phyloP scores from a whole-genome alignment of 2,797 vertebrate genomes.

The Ara ararauna region DNA sequence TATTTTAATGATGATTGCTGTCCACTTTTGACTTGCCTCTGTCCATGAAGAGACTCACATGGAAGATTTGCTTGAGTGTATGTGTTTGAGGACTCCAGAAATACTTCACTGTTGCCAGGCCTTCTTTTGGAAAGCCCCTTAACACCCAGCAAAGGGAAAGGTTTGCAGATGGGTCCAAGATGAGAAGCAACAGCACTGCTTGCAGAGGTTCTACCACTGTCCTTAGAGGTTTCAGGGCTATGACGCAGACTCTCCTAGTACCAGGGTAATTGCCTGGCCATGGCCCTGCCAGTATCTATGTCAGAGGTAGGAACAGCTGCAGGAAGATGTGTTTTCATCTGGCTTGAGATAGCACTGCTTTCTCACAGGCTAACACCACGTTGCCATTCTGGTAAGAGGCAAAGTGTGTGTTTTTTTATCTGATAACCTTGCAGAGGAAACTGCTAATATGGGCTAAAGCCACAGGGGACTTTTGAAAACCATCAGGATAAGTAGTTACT shows the following conservation, averaged over 20 bases:
- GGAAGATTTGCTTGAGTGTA: neutral
- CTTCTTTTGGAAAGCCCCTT: neutral
- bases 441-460: neutral
- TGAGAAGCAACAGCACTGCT: neutral
- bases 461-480: neutral
- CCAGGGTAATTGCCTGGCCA: neutral
- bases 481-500: neutral
- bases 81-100: conserved; percentile 71
- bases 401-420: neutral
- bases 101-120: neutral
- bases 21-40: conserved; percentile 22
- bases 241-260: rapidly evolving
- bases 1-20: conserved; percentile 52
- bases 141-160: neutral
- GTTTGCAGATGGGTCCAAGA: neutral
- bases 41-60: conserved; percentile 10
- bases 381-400: neutral
- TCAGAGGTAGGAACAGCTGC: neutral
- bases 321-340: neutral
- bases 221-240: neutral
- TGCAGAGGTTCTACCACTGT: neutral
- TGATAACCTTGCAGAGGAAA: neutral
- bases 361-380: neutral
- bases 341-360: rapidly evolving
- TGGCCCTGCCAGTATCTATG: neutral